A percentile compares a stretch with the other conserved stretches of the same genome.
Conservation (phyloP, 2,113 vertebrate species). For the Epinephelus moara region DNA sequence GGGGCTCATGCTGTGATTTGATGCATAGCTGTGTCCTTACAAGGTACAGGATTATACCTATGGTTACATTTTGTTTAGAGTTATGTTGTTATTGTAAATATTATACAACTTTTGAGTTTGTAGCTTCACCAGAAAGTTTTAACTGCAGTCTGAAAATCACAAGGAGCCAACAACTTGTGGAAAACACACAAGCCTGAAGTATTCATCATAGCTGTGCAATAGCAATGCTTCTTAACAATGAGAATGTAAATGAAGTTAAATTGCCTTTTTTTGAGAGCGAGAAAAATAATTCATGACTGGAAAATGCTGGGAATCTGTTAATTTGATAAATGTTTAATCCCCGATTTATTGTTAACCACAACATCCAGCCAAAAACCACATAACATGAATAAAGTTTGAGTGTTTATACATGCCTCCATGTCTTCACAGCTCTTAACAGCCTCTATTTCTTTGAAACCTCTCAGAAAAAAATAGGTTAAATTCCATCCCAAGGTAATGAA, state of each 20-base stretch:
- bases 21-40: constrained; percentile 48
- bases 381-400: constrained; percentile 18
- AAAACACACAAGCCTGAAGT: neutral
- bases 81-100: neutral
- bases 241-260: neutral
- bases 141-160: neutral
- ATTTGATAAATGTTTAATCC: neutral
- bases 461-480: constrained; percentile 77
- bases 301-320: constrained; percentile 3
- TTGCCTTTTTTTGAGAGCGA: neutral
- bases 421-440: constrained; percentile 61
- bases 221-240: neutral
- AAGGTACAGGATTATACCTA: constrained; percentile 20
- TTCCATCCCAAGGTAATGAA: constrained; percentile 85
- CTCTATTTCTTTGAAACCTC: constrained; percentile 56
- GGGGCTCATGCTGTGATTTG: constrained; percentile 45
- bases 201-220: neutral
- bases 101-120: neutral
- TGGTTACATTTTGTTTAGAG: neutral
- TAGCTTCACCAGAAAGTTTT: neutral
- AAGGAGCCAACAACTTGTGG: neutral
- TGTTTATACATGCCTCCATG: constrained; percentile 45
- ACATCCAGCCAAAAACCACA: neutral
- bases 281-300: neutral
- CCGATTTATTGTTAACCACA: neutral